These are phyloP conservation scores for Bombus ignitus DNA, from an alignment of 1,140 invertebrate species.

Conservation along the genomic window DNA sequence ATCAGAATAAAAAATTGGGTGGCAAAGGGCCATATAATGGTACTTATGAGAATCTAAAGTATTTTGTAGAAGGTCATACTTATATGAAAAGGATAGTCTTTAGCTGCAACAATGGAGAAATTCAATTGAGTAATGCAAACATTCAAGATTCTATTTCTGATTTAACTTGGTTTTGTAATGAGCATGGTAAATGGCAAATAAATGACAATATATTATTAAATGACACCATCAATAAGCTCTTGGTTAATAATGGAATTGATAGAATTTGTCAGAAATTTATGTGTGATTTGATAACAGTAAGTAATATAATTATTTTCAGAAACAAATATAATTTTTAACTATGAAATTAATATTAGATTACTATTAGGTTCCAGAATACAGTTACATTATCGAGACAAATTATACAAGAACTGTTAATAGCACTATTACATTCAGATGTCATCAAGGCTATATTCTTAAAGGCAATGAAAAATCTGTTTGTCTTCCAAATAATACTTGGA, in stretches of 20 bases:
- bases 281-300: constrained; percentile 33
- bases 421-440: constrained; percentile 78
- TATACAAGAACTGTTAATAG: constrained; percentile 57
- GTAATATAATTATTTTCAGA: background rate
- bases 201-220: constrained; percentile 32
- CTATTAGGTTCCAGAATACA: constrained; percentile 73
- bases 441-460: constrained; percentile 75
- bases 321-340: background rate
- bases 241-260: constrained; percentile 33
- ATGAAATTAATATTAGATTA: background rate
- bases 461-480: constrained; percentile 77
- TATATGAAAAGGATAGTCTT: constrained; percentile 63
- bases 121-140: constrained; percentile 29
- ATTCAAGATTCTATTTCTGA: constrained; percentile 27
- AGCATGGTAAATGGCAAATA: constrained; percentile 63
- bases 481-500: constrained; percentile 81
- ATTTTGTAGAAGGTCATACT: constrained; percentile 57
- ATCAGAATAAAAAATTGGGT: constrained; percentile 24
- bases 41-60: constrained; percentile 43
- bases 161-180: constrained; percentile 70
- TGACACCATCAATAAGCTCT: constrained; percentile 1
- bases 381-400: constrained; percentile 71
- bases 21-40: background rate
- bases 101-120: constrained; percentile 54
- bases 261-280: constrained; percentile 56